Percentiles rank a stretch among this genome's conserved stretches.
phyloP scores from a whole-genome alignment of 2,888 invertebrate genomes.

The Palloptera scutellata region DNA sequence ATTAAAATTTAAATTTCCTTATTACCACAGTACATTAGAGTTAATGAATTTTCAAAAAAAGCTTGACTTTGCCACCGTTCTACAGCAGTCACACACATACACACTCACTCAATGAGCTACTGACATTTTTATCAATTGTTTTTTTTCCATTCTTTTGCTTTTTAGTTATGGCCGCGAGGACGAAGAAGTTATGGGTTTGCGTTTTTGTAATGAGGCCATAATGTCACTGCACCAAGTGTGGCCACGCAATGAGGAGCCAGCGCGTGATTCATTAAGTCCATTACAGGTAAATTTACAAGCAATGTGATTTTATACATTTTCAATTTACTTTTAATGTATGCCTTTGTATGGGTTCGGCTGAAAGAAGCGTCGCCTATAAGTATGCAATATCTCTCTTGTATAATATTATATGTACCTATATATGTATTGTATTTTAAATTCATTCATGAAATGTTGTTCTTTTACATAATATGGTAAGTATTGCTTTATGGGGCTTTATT shows the following conservation, averaged over 20 bases:
- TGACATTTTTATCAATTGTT: not conserved
- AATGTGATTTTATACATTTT: not conserved
- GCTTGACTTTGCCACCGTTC: no score
- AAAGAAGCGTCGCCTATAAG: not conserved
- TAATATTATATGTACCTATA: no score
- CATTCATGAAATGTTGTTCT: not conserved
- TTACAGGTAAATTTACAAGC: constrained; percentile 72
- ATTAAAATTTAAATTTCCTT: no score
- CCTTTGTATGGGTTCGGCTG: not conserved
- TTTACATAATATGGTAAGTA: no score
- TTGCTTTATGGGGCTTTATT: no score
- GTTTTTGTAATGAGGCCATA: constrained; percentile 97
- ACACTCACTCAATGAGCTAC: no score
- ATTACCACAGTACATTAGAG: no score
- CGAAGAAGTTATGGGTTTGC: constrained; percentile 96
- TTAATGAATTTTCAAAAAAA: no score
- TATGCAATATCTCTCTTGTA: no score
- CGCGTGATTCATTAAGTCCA: constrained; percentile 70
- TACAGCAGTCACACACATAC: no score
- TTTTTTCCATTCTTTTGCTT: not conserved
- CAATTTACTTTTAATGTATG: not conserved
- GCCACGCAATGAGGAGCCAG: constrained; percentile 73
- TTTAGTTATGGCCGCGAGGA: constrained; percentile 92
- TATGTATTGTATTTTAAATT: no score
- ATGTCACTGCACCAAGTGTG: constrained; percentile 90